phyloP scores from a whole-genome alignment of 2,113 vertebrate species.

The Cyphotilapia sp. region DNA sequence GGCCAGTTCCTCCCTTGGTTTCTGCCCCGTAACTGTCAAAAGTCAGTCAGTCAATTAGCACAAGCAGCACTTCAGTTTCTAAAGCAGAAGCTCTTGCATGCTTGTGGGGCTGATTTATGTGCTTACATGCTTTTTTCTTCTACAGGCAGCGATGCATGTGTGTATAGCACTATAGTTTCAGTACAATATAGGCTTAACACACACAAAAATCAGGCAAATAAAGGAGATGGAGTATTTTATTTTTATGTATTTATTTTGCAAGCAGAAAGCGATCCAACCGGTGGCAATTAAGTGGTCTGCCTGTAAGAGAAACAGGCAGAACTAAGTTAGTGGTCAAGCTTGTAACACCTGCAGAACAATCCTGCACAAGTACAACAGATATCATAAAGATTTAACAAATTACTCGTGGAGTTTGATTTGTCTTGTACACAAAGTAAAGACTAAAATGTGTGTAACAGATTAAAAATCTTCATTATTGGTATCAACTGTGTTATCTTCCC shows the following conservation, averaged over 20 bases:
- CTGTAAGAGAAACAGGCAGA: not conserved
- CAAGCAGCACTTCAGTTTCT: not conserved
- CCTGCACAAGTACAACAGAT: not conserved
- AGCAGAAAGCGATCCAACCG: fast-evolving
- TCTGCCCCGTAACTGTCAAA: not conserved
- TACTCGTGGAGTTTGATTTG: not conserved
- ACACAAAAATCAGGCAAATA: not conserved
- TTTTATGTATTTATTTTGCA: not conserved
- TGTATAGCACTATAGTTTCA: fast-evolving
- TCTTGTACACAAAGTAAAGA: not conserved
- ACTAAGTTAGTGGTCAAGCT: not conserved
- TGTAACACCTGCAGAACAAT: fast-evolving
- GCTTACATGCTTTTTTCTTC: not conserved
- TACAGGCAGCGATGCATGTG: fast-evolving
- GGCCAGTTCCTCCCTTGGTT: not conserved
- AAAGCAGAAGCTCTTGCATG: not conserved
- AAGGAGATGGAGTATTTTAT: not conserved
- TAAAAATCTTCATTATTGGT: not conserved
- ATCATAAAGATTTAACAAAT: not conserved
- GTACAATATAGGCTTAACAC: not conserved
- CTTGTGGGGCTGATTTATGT: not conserved
- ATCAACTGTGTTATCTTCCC: not conserved
- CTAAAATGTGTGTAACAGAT: not conserved
- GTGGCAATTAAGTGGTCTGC: not conserved
- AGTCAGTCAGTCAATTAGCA: not conserved